phyloP scores from a whole-genome alignment of 2,888 invertebrate species.

The Rapana venosa region DNA sequence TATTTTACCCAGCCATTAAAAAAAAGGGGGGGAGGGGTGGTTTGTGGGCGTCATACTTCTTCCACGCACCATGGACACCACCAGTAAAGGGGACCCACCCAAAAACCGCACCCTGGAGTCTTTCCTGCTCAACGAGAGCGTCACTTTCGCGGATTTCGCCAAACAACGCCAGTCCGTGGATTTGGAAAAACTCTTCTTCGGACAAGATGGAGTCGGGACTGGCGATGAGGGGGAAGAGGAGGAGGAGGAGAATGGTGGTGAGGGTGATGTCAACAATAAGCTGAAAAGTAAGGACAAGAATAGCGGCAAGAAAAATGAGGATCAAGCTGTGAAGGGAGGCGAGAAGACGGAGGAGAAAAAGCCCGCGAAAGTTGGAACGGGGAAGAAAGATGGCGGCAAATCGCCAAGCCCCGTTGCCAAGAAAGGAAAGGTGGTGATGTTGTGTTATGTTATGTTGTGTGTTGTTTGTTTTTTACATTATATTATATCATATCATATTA shows the following conservation, averaged over 20 bases:
- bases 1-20: too few species aligned
- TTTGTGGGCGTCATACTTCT: too few species aligned
- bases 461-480: background rate
- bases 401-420: background rate
- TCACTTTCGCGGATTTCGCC: conserved; percentile 8
- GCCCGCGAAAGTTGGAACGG: background rate
- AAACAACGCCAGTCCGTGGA: conserved; percentile 42
- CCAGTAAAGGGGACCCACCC: background rate
- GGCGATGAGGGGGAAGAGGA: conserved; percentile 33
- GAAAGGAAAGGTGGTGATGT: conserved; percentile 5
- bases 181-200: conserved; percentile 41
- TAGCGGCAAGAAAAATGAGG: background rate
- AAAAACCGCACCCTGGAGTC: conserved; percentile 20
- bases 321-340: background rate
- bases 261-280: background rate
- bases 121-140: background rate
- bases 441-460: background rate
- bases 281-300: background rate
- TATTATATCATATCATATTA: too few species aligned
- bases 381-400: background rate
- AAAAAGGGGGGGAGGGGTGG: too few species aligned
- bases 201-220: background rate
- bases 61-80: background rate
- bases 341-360: background rate
- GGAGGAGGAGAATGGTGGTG: background rate